Conservation (phyloP, 2,888 invertebrate species). For the Molanna angustata region DNA sequence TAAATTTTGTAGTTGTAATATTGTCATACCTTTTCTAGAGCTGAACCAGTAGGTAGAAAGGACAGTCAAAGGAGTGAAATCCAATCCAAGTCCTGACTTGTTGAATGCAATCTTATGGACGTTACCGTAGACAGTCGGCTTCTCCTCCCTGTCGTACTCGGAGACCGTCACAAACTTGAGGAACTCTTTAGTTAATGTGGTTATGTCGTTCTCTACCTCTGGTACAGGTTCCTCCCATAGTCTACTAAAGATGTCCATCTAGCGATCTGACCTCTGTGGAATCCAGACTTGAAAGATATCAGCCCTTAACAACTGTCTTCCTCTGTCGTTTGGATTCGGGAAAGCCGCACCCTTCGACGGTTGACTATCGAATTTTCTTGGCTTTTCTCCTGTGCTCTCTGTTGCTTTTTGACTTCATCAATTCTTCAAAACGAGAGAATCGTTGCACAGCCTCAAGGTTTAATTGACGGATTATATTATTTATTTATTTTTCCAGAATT, state of each 20-base stretch:
- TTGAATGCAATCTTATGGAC: slow-evolving; percentile 51
- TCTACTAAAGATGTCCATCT: slow-evolving; percentile 28
- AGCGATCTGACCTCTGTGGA: slow-evolving; percentile 5
- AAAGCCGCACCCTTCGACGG: too few relatives aligned
- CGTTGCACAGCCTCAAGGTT: too few relatives aligned
- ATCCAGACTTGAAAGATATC: slow-evolving; percentile 20
- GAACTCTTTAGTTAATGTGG: slow-evolving; percentile 53
- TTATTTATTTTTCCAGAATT: too few relatives aligned
- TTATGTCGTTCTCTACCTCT: slow-evolving; percentile 40
- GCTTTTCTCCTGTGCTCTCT: too few relatives aligned
- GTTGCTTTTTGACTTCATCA: too few relatives aligned
- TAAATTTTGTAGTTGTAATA: too few relatives aligned
- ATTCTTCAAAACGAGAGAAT: too few relatives aligned
- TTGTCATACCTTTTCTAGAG: slow-evolving; percentile 60
- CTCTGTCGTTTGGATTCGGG: too few relatives aligned
- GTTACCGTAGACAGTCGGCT: slow-evolving; percentile 59
- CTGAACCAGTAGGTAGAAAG: slow-evolving; percentile 61
- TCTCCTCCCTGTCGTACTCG: slow-evolving; percentile 59
- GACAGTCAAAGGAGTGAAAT: slow-evolving; percentile 60
- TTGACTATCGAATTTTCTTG: too few relatives aligned
- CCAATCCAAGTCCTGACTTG: slow-evolving; percentile 51
- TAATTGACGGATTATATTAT: too few relatives aligned
- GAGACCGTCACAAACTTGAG: slow-evolving; percentile 64
- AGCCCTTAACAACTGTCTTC: too few relatives aligned
- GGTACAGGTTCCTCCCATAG: slow-evolving; percentile 23